Base-by-base conservation (phyloP, 2,797 vertebrate species). In the Sebastolobus altivelis region DNA sequence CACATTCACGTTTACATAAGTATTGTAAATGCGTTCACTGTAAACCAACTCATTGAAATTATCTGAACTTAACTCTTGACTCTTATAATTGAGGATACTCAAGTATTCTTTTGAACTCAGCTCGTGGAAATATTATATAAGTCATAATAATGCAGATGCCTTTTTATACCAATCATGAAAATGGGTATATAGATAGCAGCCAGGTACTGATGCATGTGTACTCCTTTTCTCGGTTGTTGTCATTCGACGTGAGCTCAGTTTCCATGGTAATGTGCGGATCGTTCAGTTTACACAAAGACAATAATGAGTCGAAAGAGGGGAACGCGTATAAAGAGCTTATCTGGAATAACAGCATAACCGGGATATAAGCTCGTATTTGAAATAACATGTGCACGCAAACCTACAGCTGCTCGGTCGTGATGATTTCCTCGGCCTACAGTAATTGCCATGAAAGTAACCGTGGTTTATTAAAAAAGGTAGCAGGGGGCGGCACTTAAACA, bases 251-350 rank as follows among this genome's bases (percentile, higher is more conserved):
- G 38, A 68, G 37, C 71, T 61, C 69, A 78, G 84, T 89, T 92
- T 85, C 87, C 77, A 87, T 89, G 77, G 86, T 72, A 79, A 88
- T 82, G 31, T 63, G 25, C 25, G 38, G 16, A 75, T 46, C 6
- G 4, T 27, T 75, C 52, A 49, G 18, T 63, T 81, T 63, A 27
- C 79, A 40, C 67, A 49, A 65, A 77, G 74, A 80, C 65, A 55
- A 46, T 81, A 87, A 78, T 81, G 75, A 84, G 56, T 52, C 4
- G 12, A 38, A 75, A 77, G 25, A 63, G 8, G 18, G 11, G 1
- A 43, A 76, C 29, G n/a, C 27, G 22, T 66, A 40, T 67, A 65
- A 83, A 75, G 61, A 65, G 20, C 66, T 81, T 49, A 31, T 72
- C 61, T 16, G 16, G 9, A 63, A 66, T 54, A 74, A 75, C 20